A percentile compares a stretch with the other conserved stretches of the same genome.
phyloP scores from a whole-genome alignment of 2,888 invertebrate species.

The Tenthredo notha region DNA sequence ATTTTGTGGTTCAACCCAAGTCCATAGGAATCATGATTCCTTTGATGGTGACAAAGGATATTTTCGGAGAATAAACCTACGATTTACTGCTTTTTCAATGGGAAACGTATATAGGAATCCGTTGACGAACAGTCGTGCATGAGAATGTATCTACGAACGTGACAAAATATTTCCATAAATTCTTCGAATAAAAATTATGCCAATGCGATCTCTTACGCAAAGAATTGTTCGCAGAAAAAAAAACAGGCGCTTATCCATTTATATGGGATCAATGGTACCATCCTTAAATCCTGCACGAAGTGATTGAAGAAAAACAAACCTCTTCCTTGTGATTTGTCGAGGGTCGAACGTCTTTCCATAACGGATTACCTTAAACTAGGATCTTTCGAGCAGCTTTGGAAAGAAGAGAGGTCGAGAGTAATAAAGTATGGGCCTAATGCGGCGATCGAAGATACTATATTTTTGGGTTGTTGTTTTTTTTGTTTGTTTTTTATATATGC shows the following conservation, averaged over 20 bases:
- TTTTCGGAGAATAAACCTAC: neutral
- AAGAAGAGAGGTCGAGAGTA: neutral
- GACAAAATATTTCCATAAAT: no score
- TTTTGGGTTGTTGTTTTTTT: neutral
- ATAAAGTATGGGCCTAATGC: neutral
- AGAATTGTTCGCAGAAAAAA: neutral
- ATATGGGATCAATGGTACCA: neutral
- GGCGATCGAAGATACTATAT: neutral
- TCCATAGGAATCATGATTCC: neutral
- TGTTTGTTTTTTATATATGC: no score
- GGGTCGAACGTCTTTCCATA: neutral
- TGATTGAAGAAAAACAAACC: slow-evolving; percentile 2
- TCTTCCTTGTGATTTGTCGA: neutral
- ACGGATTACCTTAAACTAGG: neutral
- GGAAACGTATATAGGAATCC: no score
- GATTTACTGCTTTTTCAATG: no score
- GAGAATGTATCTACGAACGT: neutral
- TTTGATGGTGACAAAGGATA: neutral
- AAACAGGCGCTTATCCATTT: neutral
- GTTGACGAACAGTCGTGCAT: no score
- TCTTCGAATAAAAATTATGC: neutral
- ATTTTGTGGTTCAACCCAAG: neutral
- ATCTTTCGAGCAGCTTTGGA: neutral
- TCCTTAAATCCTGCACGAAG: neutral
- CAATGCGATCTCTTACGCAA: neutral